These are phyloP conservation scores for Montipora sp. DNA, from an alignment of 64 coral and sea anemone species.

Conservation along the genomic window DNA sequence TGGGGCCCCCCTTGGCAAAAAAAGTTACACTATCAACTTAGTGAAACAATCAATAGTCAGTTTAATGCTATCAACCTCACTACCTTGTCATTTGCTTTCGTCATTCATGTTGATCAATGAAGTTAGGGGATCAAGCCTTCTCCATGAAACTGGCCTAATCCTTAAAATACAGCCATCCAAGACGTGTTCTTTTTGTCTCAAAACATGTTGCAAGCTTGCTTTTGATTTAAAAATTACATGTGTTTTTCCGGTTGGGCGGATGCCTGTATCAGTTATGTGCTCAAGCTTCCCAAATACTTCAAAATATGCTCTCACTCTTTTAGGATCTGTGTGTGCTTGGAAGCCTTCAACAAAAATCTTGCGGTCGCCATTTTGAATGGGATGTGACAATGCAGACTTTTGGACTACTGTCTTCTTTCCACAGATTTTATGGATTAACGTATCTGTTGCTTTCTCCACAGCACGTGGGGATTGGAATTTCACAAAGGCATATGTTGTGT, in stretches of 20 bases:
- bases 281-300: background rate
- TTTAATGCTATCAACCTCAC: no score
- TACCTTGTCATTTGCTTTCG: background rate
- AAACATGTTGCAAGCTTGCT: slow-evolving; percentile 12
- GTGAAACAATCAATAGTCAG: no score
- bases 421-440: background rate
- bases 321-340: slow-evolving; percentile 8
- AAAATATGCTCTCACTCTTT: slow-evolving; percentile 6
- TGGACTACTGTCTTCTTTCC: slow-evolving; percentile 13
- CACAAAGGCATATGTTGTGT: slow-evolving; percentile 29
- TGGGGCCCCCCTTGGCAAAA: no score
- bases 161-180: background rate
- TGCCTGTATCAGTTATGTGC: background rate
- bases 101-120: background rate
- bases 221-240: background rate
- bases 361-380: background rate
- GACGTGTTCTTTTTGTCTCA: background rate
- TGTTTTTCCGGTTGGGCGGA: slow-evolving; percentile 9
- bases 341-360: slow-evolving; percentile 20
- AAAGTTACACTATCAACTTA: no score
- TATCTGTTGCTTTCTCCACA: background rate
- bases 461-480: background rate
- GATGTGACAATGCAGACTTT: slow-evolving; percentile 6
- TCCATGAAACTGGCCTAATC: background rate
- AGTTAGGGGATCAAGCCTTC: background rate